Percentiles rank a stretch among this genome's conserved stretches.
Conservation (phyloP, 2,113 vertebrate genomes). For the Hydrochoerus hydrochaeris region DNA sequence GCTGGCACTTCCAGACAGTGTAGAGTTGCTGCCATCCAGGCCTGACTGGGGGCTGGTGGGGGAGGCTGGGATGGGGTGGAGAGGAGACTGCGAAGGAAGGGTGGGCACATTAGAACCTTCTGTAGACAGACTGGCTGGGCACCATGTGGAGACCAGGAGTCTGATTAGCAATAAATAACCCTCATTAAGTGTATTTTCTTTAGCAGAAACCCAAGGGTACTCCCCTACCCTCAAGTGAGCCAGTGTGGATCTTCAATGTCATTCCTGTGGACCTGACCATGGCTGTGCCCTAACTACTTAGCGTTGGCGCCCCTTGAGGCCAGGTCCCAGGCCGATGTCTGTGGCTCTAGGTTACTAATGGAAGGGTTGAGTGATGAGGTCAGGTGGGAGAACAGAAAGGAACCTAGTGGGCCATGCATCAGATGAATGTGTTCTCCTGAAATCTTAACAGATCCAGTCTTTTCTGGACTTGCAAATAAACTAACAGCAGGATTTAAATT, state of each 20-base stretch:
- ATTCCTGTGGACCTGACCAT: not conserved
- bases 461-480: constrained; percentile 37
- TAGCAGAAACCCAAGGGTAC: not conserved
- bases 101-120: constrained; percentile 71
- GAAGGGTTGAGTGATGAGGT: not conserved
- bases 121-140: constrained; percentile 7
- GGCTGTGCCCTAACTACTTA: not conserved
- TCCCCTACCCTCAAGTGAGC: not conserved
- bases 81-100: constrained; percentile 90
- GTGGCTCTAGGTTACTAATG: not conserved
- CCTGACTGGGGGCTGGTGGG: constrained; percentile 97
- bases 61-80: constrained; percentile 96
- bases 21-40: constrained; percentile 96
- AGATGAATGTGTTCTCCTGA: not conserved
- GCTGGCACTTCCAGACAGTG: constrained; percentile 97
- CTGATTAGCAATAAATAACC: not conserved
- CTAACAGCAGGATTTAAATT: constrained; percentile 2
- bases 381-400: not conserved
- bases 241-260: not conserved
- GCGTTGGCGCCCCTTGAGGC: not conserved
- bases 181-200: not conserved
- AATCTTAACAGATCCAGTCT: not conserved
- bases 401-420: not conserved
- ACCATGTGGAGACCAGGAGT: not conserved
- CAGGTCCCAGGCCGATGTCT: not conserved